Evolutionary conservation across 2,797 vertebrate species (phyloP).

Genomic region (Molossus molossus): DNA sequence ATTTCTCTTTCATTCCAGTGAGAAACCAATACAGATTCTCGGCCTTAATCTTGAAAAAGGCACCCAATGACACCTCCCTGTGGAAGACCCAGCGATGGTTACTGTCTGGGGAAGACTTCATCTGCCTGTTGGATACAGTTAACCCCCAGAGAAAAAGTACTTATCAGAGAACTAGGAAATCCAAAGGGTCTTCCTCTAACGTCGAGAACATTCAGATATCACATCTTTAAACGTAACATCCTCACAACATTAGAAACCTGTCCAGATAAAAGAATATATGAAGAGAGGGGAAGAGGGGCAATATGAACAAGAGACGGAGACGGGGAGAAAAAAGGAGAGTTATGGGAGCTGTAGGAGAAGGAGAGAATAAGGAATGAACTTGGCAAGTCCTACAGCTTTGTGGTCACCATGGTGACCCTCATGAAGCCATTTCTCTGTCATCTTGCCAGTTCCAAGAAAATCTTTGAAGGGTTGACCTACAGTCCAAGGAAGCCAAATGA

Average conservation of each 20-base stretch:
- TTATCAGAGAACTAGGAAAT: constrained; percentile 38
- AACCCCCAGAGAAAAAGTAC: constrained; percentile 20
- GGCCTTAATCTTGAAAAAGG: constrained; percentile 2
- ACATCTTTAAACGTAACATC: constrained; percentile 14
- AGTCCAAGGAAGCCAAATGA: neutral
- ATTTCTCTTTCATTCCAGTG: neutral
- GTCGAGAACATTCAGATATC: neutral
- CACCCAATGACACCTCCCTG: neutral
- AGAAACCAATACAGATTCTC: neutral
- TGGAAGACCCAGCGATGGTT: neutral
- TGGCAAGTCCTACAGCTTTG: neutral
- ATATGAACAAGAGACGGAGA: neutral
- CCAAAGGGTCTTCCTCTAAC: neutral
- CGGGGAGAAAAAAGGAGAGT: neutral
- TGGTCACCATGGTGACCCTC: neutral
- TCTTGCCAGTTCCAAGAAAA: neutral
- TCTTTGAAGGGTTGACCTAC: neutral
- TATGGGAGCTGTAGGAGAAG: no score
- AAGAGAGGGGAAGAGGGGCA: neutral
- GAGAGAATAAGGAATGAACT: neutral
- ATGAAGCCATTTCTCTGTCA: neutral
- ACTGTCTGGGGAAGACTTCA: constrained; percentile 15
- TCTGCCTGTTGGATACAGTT: neutral
- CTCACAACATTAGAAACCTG: neutral
- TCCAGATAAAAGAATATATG: neutral